Conservation (phyloP, 2,113 vertebrate genomes). For the Cynocephalus volans region DNA sequence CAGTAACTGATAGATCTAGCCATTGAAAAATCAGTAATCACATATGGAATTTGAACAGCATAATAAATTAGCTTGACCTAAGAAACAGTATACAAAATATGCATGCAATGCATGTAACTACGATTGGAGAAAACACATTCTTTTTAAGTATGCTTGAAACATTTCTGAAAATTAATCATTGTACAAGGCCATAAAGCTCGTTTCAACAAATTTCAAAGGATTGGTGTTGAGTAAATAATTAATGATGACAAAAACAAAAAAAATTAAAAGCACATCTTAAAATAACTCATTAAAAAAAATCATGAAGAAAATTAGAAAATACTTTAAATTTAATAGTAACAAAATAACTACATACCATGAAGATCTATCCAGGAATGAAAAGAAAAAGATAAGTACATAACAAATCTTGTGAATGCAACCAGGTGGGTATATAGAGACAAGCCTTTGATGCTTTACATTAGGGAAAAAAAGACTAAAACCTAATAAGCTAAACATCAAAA, state of each 20-base stretch:
- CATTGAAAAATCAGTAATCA: conserved; percentile 19
- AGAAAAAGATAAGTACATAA: not conserved
- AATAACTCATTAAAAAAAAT: not conserved
- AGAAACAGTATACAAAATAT: not conserved
- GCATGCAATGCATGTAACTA: not conserved
- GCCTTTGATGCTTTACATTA: not conserved
- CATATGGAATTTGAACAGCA: conserved; percentile 40
- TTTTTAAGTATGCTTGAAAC: not conserved
- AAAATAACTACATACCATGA: too few species aligned
- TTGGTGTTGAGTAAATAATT: not conserved
- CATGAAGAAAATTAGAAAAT: not conserved
- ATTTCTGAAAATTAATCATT: not conserved
- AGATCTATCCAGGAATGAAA: too few species aligned
- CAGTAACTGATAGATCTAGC: not conserved
- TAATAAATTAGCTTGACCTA: conserved; percentile 29
- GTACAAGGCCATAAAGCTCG: not conserved
- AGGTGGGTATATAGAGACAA: not conserved
- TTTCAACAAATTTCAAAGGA: conserved; percentile 2
- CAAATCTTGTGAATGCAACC: not conserved
- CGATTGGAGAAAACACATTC: not conserved
- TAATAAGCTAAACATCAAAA: conserved; percentile 12
- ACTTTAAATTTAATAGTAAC: too few species aligned
- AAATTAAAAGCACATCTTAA: not conserved
- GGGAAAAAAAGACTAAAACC: not conserved
- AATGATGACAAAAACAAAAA: not conserved